Evolutionary conservation across 1,140 invertebrate genomes (phyloP).

Genomic region (Nasonia longicornis): DNA sequence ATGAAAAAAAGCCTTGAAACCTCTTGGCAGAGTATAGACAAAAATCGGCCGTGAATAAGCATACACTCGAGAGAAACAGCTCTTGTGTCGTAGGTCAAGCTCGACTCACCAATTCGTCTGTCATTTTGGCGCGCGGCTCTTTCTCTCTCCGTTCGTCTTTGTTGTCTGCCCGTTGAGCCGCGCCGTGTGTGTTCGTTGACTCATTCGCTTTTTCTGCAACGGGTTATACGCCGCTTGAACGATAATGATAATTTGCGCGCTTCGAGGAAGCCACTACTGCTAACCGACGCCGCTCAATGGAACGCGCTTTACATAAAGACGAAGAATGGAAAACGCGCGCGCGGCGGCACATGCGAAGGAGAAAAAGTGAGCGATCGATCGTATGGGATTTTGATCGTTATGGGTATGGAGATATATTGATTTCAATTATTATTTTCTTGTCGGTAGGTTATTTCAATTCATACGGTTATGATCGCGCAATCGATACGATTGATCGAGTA

Average conservation of each 20-base stretch:
- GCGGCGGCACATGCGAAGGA: not conserved
- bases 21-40: too few species aligned
- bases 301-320: conserved; percentile 12
- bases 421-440: too few species aligned
- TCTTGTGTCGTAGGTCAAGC: conserved; percentile 1
- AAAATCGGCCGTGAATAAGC: not conserved
- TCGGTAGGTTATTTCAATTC: too few species aligned
- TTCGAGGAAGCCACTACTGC: not conserved
- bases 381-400: too few species aligned
- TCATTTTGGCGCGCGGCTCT: not conserved
- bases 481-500: not conserved
- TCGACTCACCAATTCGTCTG: not conserved
- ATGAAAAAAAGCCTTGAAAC: not conserved
- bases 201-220: conserved; percentile 2
- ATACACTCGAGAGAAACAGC: not conserved
- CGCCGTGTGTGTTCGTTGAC: not conserved
- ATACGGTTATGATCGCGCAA: not conserved
- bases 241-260: conserved; percentile 25
- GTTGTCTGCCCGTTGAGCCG: not conserved
- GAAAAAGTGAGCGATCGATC: not conserved
- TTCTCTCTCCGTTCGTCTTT: not conserved
- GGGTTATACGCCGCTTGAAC: not conserved
- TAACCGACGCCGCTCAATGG: not conserved
- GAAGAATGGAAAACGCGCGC: not conserved
- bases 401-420: too few species aligned